Evolutionary conservation across 2,888 invertebrate species (phyloP).

Genomic region (Cylloceria caligata): DNA sequence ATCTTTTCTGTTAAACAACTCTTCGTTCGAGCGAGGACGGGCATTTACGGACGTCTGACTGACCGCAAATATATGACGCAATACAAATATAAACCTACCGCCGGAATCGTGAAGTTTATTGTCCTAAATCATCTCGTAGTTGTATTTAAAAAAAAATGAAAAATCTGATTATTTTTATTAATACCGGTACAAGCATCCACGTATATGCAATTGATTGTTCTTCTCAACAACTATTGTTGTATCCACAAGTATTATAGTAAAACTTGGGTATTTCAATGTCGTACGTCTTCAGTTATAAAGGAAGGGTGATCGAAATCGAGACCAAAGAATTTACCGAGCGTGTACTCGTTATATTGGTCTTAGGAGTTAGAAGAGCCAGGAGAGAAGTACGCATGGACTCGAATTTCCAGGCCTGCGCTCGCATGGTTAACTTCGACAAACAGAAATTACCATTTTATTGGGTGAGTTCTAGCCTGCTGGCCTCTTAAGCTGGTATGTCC

Average conservation of each 20-base stretch:
- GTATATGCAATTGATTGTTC: too few species aligned
- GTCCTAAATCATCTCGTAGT: too few species aligned
- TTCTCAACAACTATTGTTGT: neutral
- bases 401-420: conserved; percentile 83
- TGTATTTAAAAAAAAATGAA: too few species aligned
- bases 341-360: conserved; percentile 81
- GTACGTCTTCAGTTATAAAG: conserved; percentile 70
- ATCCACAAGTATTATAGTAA: neutral
- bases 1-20: conserved; percentile 1
- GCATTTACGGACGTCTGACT: too few species aligned
- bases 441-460: conserved; percentile 91
- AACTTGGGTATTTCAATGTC: conserved; percentile 77
- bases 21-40: too few species aligned
- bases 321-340: neutral
- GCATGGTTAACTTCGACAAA: conserved; percentile 89
- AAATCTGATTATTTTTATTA: too few species aligned
- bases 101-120: too few species aligned
- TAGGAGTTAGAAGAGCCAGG: conserved; percentile 78
- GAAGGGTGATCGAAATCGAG: conserved; percentile 24
- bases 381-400: conserved; percentile 81
- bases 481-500: conserved; percentile 26
- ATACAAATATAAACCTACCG: too few species aligned
- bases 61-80: too few species aligned
- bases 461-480: conserved; percentile 80
- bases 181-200: too few species aligned